phyloP scores from a whole-genome alignment of 2,797 vertebrate species.

The Cryptoprocta ferox region DNA sequence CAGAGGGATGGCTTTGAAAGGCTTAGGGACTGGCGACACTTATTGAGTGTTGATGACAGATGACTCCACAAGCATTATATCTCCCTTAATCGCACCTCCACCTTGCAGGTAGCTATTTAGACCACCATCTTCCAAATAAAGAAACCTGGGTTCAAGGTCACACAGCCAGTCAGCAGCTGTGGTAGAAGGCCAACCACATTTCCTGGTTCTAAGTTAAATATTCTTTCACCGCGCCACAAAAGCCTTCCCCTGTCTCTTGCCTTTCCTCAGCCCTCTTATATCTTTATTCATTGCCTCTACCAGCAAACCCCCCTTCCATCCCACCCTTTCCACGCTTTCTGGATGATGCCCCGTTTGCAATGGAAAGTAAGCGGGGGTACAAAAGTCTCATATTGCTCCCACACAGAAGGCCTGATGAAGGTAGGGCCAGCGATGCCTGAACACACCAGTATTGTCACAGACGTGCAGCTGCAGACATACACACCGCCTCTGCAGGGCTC shows the following conservation, averaged over 20 bases:
- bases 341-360: background rate
- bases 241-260: accelerated
- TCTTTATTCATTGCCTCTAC: background rate
- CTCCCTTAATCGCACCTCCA: background rate
- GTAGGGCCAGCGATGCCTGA: background rate
- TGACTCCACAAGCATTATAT: background rate
- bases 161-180: accelerated
- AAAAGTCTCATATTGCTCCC: constrained; percentile 19
- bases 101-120: background rate
- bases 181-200: background rate
- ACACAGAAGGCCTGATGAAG: constrained; percentile 1
- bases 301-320: accelerated
- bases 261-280: background rate
- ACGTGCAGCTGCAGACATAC: constrained; percentile 49
- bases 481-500: background rate
- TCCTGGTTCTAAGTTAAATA: background rate
- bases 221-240: background rate
- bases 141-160: background rate
- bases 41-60: background rate
- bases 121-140: background rate
- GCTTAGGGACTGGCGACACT: background rate
- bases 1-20: background rate
- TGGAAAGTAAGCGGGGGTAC: background rate
- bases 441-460: background rate
- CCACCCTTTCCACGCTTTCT: background rate